phyloP scores from a whole-genome alignment of 1,140 invertebrate species.

The Saccostrea glomerata region DNA sequence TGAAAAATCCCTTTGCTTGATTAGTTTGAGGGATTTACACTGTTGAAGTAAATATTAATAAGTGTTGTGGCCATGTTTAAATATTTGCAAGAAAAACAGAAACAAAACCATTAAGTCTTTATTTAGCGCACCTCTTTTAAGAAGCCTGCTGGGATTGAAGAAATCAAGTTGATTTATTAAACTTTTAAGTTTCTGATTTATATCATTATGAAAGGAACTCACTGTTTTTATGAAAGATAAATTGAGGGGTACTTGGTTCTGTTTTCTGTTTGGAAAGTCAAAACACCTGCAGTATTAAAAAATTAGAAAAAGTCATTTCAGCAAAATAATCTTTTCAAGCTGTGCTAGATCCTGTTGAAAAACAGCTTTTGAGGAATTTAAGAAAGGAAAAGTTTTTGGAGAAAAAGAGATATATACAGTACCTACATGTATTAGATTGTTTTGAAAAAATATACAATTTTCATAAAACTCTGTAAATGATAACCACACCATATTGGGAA shows the following conservation, averaged over 20 bases:
- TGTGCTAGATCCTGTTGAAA: neutral
- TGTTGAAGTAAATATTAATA: conserved; percentile 4
- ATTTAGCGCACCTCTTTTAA: neutral
- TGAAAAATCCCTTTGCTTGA: neutral
- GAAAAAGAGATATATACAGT: too few species aligned
- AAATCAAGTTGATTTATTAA: conserved; percentile 22
- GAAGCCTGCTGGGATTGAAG: neutral
- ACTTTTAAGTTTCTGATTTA: neutral
- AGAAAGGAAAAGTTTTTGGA: too few species aligned
- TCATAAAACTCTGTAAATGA: too few species aligned
- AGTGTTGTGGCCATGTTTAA: neutral
- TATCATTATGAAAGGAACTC: neutral
- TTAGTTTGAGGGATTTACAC: neutral
- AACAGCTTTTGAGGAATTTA: too few species aligned
- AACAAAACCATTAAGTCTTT: conserved; percentile 10
- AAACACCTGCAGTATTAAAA: conserved; percentile 17
- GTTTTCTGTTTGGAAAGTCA: neutral
- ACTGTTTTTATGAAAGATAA: neutral
- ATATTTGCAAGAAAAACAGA: neutral
- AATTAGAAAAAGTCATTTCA: conserved; percentile 1
- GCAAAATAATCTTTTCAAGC: neutral
- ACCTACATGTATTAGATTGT: too few species aligned
- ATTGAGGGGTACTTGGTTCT: neutral
- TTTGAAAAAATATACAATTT: too few species aligned
- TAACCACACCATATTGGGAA: too few species aligned